Evolutionary conservation across 2,888 invertebrate genomes (phyloP).

Genomic region (Agrochola litura): DNA sequence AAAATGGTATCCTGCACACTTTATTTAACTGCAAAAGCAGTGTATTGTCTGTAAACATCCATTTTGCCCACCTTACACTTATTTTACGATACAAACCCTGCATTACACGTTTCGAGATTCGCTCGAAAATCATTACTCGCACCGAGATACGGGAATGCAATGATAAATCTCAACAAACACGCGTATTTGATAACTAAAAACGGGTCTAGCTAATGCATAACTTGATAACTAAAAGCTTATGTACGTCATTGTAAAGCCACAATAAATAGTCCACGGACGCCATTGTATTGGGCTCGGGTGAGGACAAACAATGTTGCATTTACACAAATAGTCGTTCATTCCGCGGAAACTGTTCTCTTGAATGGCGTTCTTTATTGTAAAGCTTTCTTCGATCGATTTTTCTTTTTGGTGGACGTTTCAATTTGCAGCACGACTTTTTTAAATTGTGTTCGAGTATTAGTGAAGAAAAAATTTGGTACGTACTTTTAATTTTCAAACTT

Average conservation of each 20-base stretch:
- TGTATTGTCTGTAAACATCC: neutral
- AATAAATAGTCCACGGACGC: slow-evolving; percentile 53
- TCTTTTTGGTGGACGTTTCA: slow-evolving; percentile 30
- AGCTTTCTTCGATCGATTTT: slow-evolving; percentile 40
- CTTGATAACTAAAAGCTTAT: slow-evolving; percentile 84
- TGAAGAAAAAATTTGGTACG: neutral
- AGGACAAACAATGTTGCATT: slow-evolving; percentile 57
- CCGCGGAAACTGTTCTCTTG: slow-evolving; percentile 38
- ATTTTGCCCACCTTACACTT: slow-evolving; percentile 8
- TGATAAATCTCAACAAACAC: slow-evolving; percentile 77
- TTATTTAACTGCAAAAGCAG: neutral
- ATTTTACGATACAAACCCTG: slow-evolving; percentile 42
- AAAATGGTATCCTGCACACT: neutral
- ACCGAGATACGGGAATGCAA: slow-evolving; percentile 65
- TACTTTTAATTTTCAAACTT: neutral
- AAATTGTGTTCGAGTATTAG: neutral
- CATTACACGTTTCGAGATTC: slow-evolving; percentile 54
- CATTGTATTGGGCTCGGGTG: slow-evolving; percentile 38
- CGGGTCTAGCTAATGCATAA: slow-evolving; percentile 76
- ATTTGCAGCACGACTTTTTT: slow-evolving; percentile 34
- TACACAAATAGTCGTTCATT: slow-evolving; percentile 58
- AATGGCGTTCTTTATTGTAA: slow-evolving; percentile 36
- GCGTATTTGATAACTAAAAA: slow-evolving; percentile 76
- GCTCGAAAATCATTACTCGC: slow-evolving; percentile 55
- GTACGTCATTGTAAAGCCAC: slow-evolving; percentile 68